Evolutionary conservation across 2,888 invertebrate species (phyloP).

Genomic region (Drosophila emarginata): DNA sequence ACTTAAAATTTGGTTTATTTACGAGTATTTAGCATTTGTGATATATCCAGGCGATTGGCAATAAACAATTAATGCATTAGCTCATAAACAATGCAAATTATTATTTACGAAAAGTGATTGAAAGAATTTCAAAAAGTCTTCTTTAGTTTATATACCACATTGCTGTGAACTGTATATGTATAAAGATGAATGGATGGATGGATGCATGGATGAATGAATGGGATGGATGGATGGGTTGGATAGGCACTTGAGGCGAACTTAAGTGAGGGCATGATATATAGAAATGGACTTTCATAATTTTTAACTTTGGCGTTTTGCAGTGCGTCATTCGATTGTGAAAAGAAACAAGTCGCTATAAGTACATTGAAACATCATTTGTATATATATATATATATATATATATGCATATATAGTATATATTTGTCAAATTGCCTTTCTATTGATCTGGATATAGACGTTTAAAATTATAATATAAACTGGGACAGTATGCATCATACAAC

Average conservation of each 20-base stretch:
- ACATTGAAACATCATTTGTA: not conserved
- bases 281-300: slow-evolving; percentile 5
- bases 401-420: slow-evolving; percentile 13
- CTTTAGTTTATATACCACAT: slow-evolving; percentile 56
- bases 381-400: not conserved
- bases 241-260: slow-evolving; percentile 39
- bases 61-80: slow-evolving; percentile 65
- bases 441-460: slow-evolving; percentile 60
- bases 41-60: slow-evolving; percentile 32
- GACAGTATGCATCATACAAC: slow-evolving; percentile 86
- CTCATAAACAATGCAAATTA: slow-evolving; percentile 70
- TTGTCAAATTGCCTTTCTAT: slow-evolving; percentile 31
- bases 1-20: slow-evolving; percentile 62
- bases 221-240: not conserved
- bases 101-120: slow-evolving; percentile 62
- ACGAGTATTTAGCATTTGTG: slow-evolving; percentile 57
- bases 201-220: not conserved
- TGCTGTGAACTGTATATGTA: slow-evolving; percentile 52
- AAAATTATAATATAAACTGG: slow-evolving; percentile 78
- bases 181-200: slow-evolving; percentile 29
- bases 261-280: slow-evolving; percentile 38
- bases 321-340: slow-evolving; percentile 7
- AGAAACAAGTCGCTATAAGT: slow-evolving; percentile 3
- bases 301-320: not conserved
- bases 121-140: slow-evolving; percentile 38